Conservation (phyloP, 1,140 invertebrate species). For the Lamellibrachia luymesi region DNA sequence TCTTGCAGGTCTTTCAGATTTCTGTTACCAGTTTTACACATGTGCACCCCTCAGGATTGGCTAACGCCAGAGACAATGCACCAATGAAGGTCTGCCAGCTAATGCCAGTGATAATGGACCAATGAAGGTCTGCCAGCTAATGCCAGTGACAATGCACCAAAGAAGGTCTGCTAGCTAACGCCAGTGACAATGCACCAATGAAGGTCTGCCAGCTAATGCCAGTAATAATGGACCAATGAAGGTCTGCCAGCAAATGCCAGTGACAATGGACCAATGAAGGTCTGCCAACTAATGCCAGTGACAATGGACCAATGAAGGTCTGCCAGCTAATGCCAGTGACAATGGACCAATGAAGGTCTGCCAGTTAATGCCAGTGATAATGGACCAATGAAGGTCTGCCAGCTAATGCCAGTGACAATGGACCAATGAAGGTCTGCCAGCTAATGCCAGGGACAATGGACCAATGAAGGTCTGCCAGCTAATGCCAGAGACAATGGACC, state of each 20-base stretch:
- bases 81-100: too few relatives aligned
- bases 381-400: too few relatives aligned
- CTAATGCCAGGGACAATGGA: too few relatives aligned
- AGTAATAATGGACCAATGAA: background rate
- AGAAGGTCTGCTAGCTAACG: background rate
- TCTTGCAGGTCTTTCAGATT: background rate
- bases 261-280: background rate
- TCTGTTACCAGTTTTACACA: background rate
- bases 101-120: background rate
- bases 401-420: too few relatives aligned
- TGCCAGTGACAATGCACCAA: background rate
- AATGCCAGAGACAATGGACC: too few relatives aligned
- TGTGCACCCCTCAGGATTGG: background rate
- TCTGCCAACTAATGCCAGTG: too few relatives aligned
- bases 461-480: too few relatives aligned
- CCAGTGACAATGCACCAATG: background rate
- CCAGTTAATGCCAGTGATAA: too few relatives aligned
- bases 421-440: too few relatives aligned
- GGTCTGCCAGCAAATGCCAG: background rate
- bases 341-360: background rate
- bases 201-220: background rate
- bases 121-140: background rate
- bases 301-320: constrained; percentile 7
- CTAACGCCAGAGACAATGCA: background rate
- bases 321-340: background rate